Percentiles rank a stretch among this genome's conserved stretches.
phyloP scores from a whole-genome alignment of 2,113 vertebrate genomes.

The Pipa parva region DNA sequence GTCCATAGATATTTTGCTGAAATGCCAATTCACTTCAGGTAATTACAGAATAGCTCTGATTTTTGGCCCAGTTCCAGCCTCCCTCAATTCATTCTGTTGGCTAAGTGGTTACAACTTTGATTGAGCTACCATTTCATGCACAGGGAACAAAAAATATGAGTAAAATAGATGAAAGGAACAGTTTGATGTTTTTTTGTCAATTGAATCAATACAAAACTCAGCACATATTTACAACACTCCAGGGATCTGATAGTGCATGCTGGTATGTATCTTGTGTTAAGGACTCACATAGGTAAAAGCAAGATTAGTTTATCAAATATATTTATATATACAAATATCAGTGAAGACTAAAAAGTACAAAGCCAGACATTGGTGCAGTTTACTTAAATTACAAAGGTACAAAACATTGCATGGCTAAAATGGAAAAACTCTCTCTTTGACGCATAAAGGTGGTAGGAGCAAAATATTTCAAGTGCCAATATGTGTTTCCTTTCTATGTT shows the following conservation, averaged over 20 bases:
- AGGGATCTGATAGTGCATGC: slow-evolving; percentile 10
- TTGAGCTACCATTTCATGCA: slow-evolving; percentile 16
- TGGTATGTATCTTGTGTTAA: slow-evolving; percentile 22
- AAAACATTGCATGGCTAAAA: too few relatives aligned
- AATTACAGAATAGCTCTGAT: slow-evolving; percentile 36
- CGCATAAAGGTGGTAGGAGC: too few relatives aligned
- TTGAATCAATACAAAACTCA: slow-evolving; percentile 6
- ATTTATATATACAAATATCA: neutral
- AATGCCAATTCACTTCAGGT: slow-evolving; percentile 38
- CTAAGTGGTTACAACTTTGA: slow-evolving; percentile 34
- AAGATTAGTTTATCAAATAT: slow-evolving; percentile 25
- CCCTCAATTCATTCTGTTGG: slow-evolving; percentile 28
- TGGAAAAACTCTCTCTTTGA: too few relatives aligned
- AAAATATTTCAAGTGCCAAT: too few relatives aligned
- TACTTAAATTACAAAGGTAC: too few relatives aligned
- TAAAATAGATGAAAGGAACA: slow-evolving; percentile 33
- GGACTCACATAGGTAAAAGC: slow-evolving; percentile 27
- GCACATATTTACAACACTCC: slow-evolving; percentile 25
- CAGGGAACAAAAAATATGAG: slow-evolving; percentile 30
- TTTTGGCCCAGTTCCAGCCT: slow-evolving; percentile 26
- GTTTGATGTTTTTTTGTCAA: slow-evolving; percentile 5
- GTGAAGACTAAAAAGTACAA: too few relatives aligned
- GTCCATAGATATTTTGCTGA: slow-evolving; percentile 17
- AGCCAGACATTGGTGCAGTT: too few relatives aligned
- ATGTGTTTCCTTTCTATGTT: too few relatives aligned